A percentile compares a stretch with the other conserved stretches of the same genome.
Conservation (phyloP, 1,140 invertebrate genomes). For the Halotydeus destructor region DNA sequence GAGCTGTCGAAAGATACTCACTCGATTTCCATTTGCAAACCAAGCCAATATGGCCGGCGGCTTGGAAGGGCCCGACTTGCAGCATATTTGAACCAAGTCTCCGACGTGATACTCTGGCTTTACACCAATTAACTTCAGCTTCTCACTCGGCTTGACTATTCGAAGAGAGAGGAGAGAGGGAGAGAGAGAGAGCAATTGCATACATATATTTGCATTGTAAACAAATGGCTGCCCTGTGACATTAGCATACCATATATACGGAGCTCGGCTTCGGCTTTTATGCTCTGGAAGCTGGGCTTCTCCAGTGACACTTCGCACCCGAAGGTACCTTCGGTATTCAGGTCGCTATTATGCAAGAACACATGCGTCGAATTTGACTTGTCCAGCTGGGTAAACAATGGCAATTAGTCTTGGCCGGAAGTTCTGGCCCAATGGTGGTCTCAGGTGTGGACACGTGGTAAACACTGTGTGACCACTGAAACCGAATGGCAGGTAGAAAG, state of each 20-base stretch:
- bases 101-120: constrained; percentile 16
- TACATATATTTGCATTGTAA: background rate
- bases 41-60: constrained; percentile 16
- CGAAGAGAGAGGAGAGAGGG: background rate
- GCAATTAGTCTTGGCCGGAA: background rate
- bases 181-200: background rate
- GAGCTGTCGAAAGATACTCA: constrained; percentile 4
- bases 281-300: background rate
- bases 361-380: constrained; percentile 16
- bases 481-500: background rate
- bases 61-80: constrained; percentile 15
- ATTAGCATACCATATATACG: constrained; percentile 1
- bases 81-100: constrained; percentile 18
- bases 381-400: constrained; percentile 9
- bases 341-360: constrained; percentile 13
- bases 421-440: background rate
- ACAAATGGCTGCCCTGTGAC: background rate
- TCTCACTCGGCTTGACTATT: background rate
- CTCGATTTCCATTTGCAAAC: constrained; percentile 17
- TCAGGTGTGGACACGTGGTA: background rate
- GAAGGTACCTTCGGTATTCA: constrained; percentile 18
- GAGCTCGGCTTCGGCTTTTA: constrained; percentile 3
- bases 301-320: constrained; percentile 20
- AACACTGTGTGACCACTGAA: background rate
- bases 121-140: constrained; percentile 4